Base-by-base conservation (phyloP, 2,888 invertebrate species). In the Aspidiotus destructor region DNA sequence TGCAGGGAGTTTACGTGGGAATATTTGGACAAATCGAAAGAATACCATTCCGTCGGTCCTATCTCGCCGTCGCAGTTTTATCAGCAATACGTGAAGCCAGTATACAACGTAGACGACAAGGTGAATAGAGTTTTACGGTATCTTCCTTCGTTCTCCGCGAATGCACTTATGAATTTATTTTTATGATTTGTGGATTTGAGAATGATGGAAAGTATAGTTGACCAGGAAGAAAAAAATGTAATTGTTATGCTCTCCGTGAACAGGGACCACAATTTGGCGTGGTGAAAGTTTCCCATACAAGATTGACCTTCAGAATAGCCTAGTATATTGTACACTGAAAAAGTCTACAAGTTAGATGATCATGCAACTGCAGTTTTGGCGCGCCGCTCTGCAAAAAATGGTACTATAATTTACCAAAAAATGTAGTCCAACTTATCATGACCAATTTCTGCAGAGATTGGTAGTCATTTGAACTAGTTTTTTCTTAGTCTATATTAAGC, bases 101-200 rank as follows among this genome's bases (percentile, higher is more conserved):
- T 84, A 62, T 92, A 83, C 77, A 85, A 94, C 77, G 85, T 93
- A 0, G 85, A 89, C 73, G 86, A 91, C 73, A 92, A 92, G 84
- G 88, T 87, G 76, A 71, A 71, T 69, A 13, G 15, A 17, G n/a
- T 42, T 13, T 28, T 28, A 40, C 11, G 3, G n/a, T 52, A 52
- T 5, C 13, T 52, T 2, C 3, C 15, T 52, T 52, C 15, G 53
- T 15, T 52, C 5, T 5, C 13, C 13, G 53, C 53, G 2, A 52
- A 52, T 15, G 5, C 53, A 15, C 15, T 52, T 52, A 3, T 52
- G 13, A 52, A 52, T 52, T 2, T 52, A 52, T n/a, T n/a, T 52
- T 52, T 52, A 3, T 52, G 13, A 52, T 52, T n/a, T 52, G 53
- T 52, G 13, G 13, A 52, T n/a, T n/a, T n/a, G 15, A 52, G 13